Evolutionary conservation across 2,797 vertebrate genomes (phyloP).

Genomic region (Amphiprion clarkii): DNA sequence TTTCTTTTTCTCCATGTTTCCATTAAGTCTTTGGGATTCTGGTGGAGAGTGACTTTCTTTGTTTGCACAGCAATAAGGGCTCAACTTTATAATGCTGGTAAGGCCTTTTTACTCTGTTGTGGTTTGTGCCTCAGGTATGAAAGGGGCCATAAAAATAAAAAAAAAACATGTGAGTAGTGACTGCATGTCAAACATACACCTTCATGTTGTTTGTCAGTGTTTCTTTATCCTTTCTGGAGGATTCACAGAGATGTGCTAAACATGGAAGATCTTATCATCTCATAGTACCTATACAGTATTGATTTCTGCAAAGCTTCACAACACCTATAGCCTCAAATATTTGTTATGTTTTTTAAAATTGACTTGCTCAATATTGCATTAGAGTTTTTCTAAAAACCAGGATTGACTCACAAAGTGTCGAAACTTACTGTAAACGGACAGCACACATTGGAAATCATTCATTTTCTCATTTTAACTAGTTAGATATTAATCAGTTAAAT

Average conservation of each 20-base stretch:
- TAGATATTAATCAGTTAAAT: neutral
- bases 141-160: slow-evolving; percentile 38
- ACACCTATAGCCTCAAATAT: slow-evolving; percentile 2
- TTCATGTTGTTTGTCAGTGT: slow-evolving; percentile 57
- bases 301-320: slow-evolving; percentile 24
- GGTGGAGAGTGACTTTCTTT: slow-evolving; percentile 31
- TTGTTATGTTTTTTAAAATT: neutral
- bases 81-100: slow-evolving; percentile 32
- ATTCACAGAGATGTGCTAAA: slow-evolving; percentile 69
- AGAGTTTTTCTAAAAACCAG: neutral
- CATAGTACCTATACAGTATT: slow-evolving; percentile 28
- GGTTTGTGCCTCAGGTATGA: slow-evolving; percentile 52
- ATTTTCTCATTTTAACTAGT: too few relatives aligned
- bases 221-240: slow-evolving; percentile 60
- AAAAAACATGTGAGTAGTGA: slow-evolving; percentile 65
- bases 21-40: slow-evolving; percentile 32
- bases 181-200: slow-evolving; percentile 58
- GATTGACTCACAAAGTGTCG: neutral
- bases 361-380: too few relatives aligned
- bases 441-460: neutral
- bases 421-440: neutral
- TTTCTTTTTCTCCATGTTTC: slow-evolving; percentile 12
- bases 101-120: slow-evolving; percentile 21
- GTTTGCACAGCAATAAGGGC: slow-evolving; percentile 30
- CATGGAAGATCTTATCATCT: slow-evolving; percentile 58